Conservation (phyloP, 2,113 vertebrate species). For the Eubucco bourcierii region DNA sequence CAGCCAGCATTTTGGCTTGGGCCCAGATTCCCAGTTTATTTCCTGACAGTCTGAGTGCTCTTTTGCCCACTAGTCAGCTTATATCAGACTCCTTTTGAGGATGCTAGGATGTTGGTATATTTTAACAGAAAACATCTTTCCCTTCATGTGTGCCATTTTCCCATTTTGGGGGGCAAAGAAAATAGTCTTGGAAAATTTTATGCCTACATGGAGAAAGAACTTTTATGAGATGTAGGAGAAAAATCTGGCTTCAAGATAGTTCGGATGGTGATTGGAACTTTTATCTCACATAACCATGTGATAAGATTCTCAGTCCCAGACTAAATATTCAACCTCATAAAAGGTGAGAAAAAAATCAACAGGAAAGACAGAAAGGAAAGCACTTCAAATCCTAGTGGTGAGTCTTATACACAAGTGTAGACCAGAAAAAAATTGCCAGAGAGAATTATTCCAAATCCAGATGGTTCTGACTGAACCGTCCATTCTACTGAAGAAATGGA, state of each 20-base stretch:
- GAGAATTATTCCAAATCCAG: neutral
- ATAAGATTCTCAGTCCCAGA: neutral
- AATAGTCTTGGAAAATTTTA: neutral
- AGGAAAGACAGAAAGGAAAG: neutral
- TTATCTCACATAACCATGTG: neutral
- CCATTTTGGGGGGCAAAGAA: neutral
- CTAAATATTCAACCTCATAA: neutral
- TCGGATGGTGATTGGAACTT: neutral
- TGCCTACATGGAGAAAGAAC: neutral
- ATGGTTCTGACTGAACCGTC: neutral
- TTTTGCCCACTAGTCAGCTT: neutral
- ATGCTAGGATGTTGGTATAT: neutral
- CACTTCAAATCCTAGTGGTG: neutral
- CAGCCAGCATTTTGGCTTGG: neutral
- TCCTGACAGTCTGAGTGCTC: neutral
- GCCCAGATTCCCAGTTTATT: neutral
- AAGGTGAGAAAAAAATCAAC: neutral
- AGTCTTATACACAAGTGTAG: neutral
- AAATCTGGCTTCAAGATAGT: neutral
- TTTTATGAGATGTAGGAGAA: neutral
- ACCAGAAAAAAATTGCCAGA: neutral
- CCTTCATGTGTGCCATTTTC: neutral
- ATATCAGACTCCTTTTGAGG: neutral
- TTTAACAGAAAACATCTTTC: neutral
- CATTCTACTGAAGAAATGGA: neutral